Evolutionary conservation across 2,113 vertebrate species (phyloP).

Genomic region (Platichthys flesus): DNA sequence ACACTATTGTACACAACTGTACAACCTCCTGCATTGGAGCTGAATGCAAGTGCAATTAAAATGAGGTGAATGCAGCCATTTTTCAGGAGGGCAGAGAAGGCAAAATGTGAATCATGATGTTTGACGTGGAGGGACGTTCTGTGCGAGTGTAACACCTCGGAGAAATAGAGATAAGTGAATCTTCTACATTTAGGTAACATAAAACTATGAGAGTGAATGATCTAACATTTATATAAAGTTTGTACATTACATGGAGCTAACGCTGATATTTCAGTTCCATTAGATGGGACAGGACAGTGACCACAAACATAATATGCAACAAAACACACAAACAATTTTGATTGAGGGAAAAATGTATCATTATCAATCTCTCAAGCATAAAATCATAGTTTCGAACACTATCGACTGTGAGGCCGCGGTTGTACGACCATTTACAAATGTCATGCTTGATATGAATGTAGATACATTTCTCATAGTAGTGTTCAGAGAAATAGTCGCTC

Average conservation of each 20-base stretch:
- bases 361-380: constrained; percentile 29
- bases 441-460: neutral
- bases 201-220: constrained; percentile 16
- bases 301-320: constrained; percentile 21
- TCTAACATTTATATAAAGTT: constrained; percentile 33
- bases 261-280: constrained; percentile 23
- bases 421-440: neutral
- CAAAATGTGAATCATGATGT: constrained; percentile 30
- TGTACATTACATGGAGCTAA: constrained; percentile 33
- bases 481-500: neutral
- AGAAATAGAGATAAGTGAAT: constrained; percentile 16
- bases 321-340: constrained; percentile 18
- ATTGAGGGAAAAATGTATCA: constrained; percentile 23
- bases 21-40: constrained; percentile 35
- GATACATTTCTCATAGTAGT: neutral
- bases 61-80: constrained; percentile 52
- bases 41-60: constrained; percentile 52
- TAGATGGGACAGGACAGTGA: constrained; percentile 38
- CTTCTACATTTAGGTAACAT: constrained; percentile 8
- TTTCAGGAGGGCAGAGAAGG: constrained; percentile 37
- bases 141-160: constrained; percentile 27
- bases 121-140: constrained; percentile 21
- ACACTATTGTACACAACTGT: constrained; percentile 16
- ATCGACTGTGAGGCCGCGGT: neutral
- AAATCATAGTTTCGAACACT: constrained; percentile 5